Evolutionary conservation across 2,888 invertebrate genomes (phyloP), one percentile per base, ranked within the genome.

Genomic region (Polydrusus cervinus): DNA sequence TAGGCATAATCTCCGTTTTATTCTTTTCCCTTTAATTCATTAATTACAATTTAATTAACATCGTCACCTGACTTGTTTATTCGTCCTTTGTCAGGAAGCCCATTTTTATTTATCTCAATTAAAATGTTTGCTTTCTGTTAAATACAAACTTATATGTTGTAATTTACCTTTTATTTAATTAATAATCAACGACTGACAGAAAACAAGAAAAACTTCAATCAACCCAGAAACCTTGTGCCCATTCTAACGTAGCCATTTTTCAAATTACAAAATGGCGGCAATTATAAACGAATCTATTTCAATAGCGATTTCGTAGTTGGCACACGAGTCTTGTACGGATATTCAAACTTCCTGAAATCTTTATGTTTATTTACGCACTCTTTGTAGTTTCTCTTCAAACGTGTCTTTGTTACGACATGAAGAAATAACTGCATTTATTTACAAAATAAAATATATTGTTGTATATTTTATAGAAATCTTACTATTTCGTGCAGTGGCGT

Each of bases 261-360:
- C 38, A 47, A 43, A 49, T 69, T 69, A 51, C 69, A 60, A 69
- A 69, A 69, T 69, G 34, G 47, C 68, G 16, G 53, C 53, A 71
- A 71, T 71, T 71, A 71, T 71, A 55, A 71, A 53, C 64, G 45
- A 71, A 71, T 71, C 71, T 34, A 53, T 70, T 70, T 70, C 61
- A 43, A 70, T 69, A 70, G 38, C n/a, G 7, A 38, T 60, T 60
- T 60, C 18, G 38, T 18, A 60, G 57, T 38, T 38, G 57, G 57
- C 8, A 60, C 57, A 60, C 57, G 57, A 60, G 16, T 60, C 38
- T 38, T 16, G 0, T 60, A 18, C 57, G 57, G 57, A 60, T 60
- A 60, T 60, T 34, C 16, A 9, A 38, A 60, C 57, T 60, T 38
- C 57, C 57, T 60, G 38, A 60, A 38, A 60, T 60, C 38, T 60